Evolutionary conservation across 2,888 invertebrate genomes (phyloP).

Genomic region (Catocala fraxini): DNA sequence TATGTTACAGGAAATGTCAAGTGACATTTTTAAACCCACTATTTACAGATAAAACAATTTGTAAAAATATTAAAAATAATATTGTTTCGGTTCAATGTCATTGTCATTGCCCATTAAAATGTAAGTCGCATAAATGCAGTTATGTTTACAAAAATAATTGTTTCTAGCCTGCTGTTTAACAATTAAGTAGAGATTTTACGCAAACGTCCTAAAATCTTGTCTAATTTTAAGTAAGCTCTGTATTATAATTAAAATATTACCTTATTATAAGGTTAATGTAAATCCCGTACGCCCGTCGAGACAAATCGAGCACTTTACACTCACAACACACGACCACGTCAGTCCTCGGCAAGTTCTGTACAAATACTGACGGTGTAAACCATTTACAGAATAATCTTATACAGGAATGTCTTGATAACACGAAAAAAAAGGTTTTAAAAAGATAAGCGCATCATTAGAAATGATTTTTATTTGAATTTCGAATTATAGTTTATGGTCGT

Average conservation of each 20-base stretch:
- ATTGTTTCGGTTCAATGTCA: no score
- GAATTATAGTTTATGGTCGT: neutral
- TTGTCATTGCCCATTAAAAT: no score
- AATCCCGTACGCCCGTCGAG: constrained; percentile 7
- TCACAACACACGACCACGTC: constrained; percentile 17
- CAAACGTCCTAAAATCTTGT: no score
- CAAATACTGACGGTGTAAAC: constrained; percentile 25
- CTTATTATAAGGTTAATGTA: constrained; percentile 5
- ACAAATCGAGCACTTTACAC: constrained; percentile 11
- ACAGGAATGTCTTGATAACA: constrained; percentile 17
- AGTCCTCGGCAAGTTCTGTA: constrained; percentile 16
- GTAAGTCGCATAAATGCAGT: no score
- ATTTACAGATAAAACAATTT: no score
- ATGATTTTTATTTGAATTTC: constrained; percentile 7
- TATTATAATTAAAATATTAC: constrained; percentile 9
- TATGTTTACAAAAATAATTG: no score
- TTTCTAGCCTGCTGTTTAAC: no score
- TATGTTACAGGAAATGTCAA: no score
- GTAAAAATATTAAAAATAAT: no score
- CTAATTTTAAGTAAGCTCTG: no score
- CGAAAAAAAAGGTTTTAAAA: constrained; percentile 17
- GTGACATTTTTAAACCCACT: no score
- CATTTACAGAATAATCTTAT: constrained; percentile 11
- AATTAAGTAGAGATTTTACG: no score
- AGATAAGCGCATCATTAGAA: constrained; percentile 17